Conservation (phyloP, 2,797 vertebrate genomes). For the Rhinichthys osculus region DNA sequence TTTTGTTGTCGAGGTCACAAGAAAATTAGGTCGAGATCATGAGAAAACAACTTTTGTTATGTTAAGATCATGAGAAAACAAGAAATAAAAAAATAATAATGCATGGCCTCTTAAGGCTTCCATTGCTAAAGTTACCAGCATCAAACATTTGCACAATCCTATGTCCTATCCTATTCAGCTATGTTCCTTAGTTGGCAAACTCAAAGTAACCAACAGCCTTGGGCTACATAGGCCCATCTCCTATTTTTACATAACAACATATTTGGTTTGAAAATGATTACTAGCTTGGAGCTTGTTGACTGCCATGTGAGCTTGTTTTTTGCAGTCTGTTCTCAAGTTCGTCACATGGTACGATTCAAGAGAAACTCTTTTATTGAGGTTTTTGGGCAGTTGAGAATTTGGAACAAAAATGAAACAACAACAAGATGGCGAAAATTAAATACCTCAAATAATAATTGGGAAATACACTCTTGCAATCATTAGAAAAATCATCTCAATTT, state of each 20-base stretch:
- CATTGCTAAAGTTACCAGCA: neutral
- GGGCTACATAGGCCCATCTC: conserved; percentile 11
- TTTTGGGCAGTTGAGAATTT: neutral
- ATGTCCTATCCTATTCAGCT: neutral
- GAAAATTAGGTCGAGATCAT: neutral
- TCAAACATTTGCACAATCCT: conserved; percentile 5
- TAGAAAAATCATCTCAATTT: conserved; percentile 26
- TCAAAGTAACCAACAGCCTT: conserved; percentile 13
- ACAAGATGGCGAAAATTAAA: neutral
- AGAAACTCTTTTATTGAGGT: neutral
- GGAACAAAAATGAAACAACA: conserved; percentile 8
- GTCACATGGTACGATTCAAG: neutral
- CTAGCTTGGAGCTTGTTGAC: conserved; percentile 17
- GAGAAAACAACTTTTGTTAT: neutral
- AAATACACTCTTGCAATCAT: neutral
- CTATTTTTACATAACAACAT: conserved; percentile 28
- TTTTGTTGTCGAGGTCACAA: no score
- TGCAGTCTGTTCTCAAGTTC: conserved; percentile 10
- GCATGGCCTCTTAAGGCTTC: neutral
- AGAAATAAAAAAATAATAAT: neutral
- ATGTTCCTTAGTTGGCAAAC: conserved; percentile 1
- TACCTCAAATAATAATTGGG: neutral
- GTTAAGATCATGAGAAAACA: neutral
- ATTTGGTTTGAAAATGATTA: conserved; percentile 33
- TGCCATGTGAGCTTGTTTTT: conserved; percentile 22